Base-by-base conservation (phyloP, 2,797 vertebrate species). In the Rhodeus uyekii region DNA sequence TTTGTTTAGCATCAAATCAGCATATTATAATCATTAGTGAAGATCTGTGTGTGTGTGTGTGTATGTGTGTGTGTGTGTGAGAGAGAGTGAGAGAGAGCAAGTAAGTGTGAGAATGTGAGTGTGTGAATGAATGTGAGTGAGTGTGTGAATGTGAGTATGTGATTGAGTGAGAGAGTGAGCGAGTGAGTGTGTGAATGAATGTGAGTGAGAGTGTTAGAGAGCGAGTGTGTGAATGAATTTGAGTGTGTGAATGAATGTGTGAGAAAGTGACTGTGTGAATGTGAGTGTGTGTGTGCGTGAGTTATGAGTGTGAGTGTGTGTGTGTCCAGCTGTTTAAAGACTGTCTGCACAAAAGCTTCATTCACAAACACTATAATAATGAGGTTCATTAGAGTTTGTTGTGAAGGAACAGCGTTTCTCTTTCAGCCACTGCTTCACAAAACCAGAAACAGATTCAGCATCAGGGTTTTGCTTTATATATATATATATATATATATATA, bases 301-400 rank as follows among this genome's bases (percentile, higher is more conserved):
- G n/a, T n/a, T n/a, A n/a, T n/a, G n/a, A n/a, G 55, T n/a, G 55
- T 46, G 46, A 29, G 24, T 14, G 55, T 76, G 83, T 84, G 90
- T 88, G 90, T 88, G 84, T 86, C 86, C 91, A 92, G 90, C 86
- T 76, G 87, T 92, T 93, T 91, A 90, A 90, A 88, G 87, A 91
- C 89, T 87, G 86, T 86, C 87, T 80, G 81, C 87, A 88, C 91
- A 92, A 91, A 89, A 88, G 86, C 87, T 91, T 91, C 91, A 93
- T 92, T 91, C 91, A 90, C 91, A 90, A 88, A 91, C 91, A 90
- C 90, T 88, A 90, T 93, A 93, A 92, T 93, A 91, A 90, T 89
- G 91, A 93, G 89, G 91, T 89, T 91, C 92, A 94, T 95, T 93
- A 92, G 88, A 87, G 90, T 87, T 88, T 88, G 90, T 92, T 74